phyloP scores from a whole-genome alignment of 2,797 vertebrate genomes.

The Channallabes apus region DNA sequence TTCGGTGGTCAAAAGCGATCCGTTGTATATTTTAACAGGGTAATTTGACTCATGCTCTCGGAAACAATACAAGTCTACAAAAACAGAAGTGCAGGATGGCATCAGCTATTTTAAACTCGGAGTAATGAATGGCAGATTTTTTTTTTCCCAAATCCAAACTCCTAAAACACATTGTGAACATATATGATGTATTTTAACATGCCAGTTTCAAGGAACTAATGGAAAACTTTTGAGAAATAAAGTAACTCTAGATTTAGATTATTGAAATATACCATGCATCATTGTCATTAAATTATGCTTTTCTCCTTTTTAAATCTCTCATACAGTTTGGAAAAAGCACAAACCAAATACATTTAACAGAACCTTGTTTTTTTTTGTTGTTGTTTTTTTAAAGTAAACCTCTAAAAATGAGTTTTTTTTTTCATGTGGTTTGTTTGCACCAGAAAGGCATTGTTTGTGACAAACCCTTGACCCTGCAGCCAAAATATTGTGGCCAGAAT shows the following conservation, averaged over 20 bases:
- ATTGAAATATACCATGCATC: background rate
- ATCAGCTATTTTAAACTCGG: background rate
- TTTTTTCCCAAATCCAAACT: background rate
- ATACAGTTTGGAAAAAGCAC: background rate
- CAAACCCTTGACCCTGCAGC: conserved; percentile 13
- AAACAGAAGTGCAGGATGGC: background rate
- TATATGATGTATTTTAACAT: background rate
- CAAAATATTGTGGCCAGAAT: conserved; percentile 22
- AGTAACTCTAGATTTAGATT: background rate
- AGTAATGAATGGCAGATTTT: conserved; percentile 1
- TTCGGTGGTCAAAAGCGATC: background rate
- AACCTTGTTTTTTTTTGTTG: too few relatives aligned
- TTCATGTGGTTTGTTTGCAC: conserved; percentile 32
- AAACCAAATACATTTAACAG: background rate
- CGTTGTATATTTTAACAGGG: background rate
- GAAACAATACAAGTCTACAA: background rate
- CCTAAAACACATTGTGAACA: background rate
- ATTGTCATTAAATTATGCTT: background rate
- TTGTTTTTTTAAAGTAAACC: background rate
- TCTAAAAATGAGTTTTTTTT: conserved; percentile 11
- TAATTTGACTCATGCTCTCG: conserved; percentile 1
- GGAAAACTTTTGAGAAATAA: background rate
- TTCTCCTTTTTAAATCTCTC: background rate
- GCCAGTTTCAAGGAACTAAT: background rate
- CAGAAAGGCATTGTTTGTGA: conserved; percentile 33